Percentiles rank a stretch among this genome's conserved stretches.
phyloP scores from a whole-genome alignment of 2,797 vertebrate species.

The Aplochiton taeniatus region DNA sequence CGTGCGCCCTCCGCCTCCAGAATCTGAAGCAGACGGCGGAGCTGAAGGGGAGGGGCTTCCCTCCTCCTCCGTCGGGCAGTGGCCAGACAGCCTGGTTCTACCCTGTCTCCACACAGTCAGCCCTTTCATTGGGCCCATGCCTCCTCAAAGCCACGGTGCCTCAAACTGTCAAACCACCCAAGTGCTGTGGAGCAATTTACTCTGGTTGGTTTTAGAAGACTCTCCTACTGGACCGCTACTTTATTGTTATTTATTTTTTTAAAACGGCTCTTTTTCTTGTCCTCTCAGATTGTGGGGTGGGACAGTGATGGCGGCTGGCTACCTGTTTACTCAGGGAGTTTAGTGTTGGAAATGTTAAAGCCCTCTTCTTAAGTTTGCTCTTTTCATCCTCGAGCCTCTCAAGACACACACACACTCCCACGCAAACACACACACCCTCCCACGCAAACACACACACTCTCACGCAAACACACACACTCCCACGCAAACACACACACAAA shows the following conservation, averaged over 20 bases:
- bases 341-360: conserved; percentile 4
- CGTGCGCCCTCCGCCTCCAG: too few species aligned
- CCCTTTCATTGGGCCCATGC: conserved; percentile 77
- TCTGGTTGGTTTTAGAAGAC: conserved; percentile 68
- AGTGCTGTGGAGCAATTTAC: conserved; percentile 74
- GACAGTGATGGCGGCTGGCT: too few species aligned
- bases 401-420: conserved; percentile 15
- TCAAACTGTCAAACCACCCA: conserved; percentile 78
- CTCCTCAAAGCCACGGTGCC: conserved; percentile 73
- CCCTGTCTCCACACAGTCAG: conserved; percentile 62
- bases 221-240: conserved; percentile 52
- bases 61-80: conserved; percentile 45
- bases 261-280: conserved; percentile 58
- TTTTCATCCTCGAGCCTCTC: too few species aligned
- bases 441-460: conserved; percentile 30
- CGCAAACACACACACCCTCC: conserved; percentile 1
- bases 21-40: background rate
- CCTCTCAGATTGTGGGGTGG: conserved; percentile 69
- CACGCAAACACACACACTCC: conserved; percentile 12
- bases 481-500: conserved; percentile 1
- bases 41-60: background rate
- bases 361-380: background rate
- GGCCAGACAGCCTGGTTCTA: conserved; percentile 41
- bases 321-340: conserved; percentile 35
- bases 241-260: too few species aligned